phyloP scores from a whole-genome alignment of 2,888 invertebrate genomes.

The Brachypalpus laphriformis region DNA sequence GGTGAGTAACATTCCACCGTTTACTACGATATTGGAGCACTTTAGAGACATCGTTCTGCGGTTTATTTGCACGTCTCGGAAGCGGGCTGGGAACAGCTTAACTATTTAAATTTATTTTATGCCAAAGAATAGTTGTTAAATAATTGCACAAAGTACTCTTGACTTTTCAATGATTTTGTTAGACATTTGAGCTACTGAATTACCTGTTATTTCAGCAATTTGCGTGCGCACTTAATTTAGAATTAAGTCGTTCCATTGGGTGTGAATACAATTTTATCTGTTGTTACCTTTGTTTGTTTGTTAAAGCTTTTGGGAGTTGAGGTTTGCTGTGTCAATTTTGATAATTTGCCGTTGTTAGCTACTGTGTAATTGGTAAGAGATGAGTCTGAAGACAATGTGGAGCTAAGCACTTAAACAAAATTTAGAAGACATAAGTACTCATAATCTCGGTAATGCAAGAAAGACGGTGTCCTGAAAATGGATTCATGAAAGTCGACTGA shows the following conservation, averaged over 20 bases:
- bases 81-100: not conserved
- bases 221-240: not conserved
- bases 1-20: not conserved
- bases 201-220: constrained; percentile 2
- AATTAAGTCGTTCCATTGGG: not conserved
- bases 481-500: too few species aligned
- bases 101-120: constrained; percentile 26
- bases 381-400: too few species aligned
- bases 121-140: constrained; percentile 22
- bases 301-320: not conserved
- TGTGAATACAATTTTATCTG: not conserved
- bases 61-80: not conserved
- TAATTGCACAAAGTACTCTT: constrained; percentile 13
- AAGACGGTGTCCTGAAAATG: too few species aligned
- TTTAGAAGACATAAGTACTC: too few species aligned
- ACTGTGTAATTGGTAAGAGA: not conserved
- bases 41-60: not conserved
- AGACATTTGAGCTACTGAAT: not conserved
- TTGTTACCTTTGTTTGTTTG: not conserved
- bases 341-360: not conserved
- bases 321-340: not conserved
- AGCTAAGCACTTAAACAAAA: too few species aligned
- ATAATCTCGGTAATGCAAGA: too few species aligned
- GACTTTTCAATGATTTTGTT: not conserved
- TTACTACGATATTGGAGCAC: not conserved